Conservation (phyloP, 1,140 invertebrate species). For the Drosophila biarmipes region DNA sequence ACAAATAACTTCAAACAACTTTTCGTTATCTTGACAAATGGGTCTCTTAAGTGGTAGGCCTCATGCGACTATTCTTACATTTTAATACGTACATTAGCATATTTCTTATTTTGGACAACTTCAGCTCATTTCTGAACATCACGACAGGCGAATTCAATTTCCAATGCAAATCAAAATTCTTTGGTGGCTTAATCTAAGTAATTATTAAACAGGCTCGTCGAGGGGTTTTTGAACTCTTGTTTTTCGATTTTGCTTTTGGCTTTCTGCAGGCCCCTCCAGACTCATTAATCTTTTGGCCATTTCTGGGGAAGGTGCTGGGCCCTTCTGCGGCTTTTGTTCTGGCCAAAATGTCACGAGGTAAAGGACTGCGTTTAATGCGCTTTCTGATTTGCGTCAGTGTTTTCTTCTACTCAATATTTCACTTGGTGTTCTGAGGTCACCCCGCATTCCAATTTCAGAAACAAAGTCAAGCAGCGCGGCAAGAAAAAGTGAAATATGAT, state of each 20-base stretch:
- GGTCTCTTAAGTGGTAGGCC: conserved; percentile 34
- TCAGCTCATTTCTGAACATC: conserved; percentile 34
- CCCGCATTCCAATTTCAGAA: conserved; percentile 59
- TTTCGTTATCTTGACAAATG: conserved; percentile 42
- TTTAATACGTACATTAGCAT: conserved; percentile 38
- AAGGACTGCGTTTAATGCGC: conserved; percentile 33
- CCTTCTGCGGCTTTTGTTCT: conserved; percentile 26
- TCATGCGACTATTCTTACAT: not conserved
- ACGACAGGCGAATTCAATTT: conserved; percentile 21
- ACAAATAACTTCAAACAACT: not conserved
- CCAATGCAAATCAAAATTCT: conserved; percentile 46
- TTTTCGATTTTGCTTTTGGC: conserved; percentile 3
- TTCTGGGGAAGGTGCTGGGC: conserved; percentile 19
- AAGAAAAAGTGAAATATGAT: conserved; percentile 33
- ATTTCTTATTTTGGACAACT: conserved; percentile 14
- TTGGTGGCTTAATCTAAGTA: conserved; percentile 39
- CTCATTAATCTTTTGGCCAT: conserved; percentile 39
- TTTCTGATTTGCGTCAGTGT: conserved; percentile 27
- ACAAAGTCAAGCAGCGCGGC: conserved; percentile 26
- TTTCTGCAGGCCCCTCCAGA: not conserved
- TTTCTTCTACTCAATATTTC: conserved; percentile 41
- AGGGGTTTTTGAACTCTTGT: conserved; percentile 47
- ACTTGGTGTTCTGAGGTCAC: conserved; percentile 64
- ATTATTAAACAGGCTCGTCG: conserved; percentile 16
- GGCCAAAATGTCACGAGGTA: conserved; percentile 58